phyloP scores from a whole-genome alignment of 2,113 vertebrate species.

The Lagopus leucura region DNA sequence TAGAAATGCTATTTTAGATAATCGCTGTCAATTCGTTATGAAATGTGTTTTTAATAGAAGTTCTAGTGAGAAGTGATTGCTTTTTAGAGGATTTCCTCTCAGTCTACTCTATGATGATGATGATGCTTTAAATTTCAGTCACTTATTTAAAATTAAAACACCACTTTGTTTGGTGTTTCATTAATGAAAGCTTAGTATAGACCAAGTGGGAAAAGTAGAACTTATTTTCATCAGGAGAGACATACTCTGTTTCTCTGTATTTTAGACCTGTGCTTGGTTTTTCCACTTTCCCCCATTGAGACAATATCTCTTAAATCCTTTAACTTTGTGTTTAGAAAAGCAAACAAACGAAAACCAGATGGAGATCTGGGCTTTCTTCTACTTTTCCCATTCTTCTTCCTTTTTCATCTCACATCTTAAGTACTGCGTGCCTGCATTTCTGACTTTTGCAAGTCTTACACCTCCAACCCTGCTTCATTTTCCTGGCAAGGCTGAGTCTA shows the following conservation, averaged over 20 bases:
- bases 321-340: not conserved
- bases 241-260: not conserved
- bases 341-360: not conserved
- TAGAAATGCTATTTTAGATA: not conserved
- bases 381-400: not conserved
- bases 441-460: accelerated
- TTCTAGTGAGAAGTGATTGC: not conserved
- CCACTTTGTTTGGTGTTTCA: not conserved
- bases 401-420: not conserved
- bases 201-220: not conserved
- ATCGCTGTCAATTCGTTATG: not conserved
- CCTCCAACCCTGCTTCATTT: accelerated
- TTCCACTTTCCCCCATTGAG: not conserved
- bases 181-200: not conserved
- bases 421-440: not conserved
- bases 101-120: not conserved
- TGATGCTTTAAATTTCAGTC: not conserved
- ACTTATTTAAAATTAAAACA: not conserved
- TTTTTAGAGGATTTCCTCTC: not conserved
- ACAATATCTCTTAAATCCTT: not conserved
- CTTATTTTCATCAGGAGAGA: not conserved
- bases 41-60: not conserved
- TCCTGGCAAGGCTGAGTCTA: not conserved
- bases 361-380: not conserved
- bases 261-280: not conserved